A percentile compares a stretch with the other conserved stretches of the same genome.
Conservation (phyloP, 2,113 vertebrate genomes). For the Nothoprocta perdicaria region DNA sequence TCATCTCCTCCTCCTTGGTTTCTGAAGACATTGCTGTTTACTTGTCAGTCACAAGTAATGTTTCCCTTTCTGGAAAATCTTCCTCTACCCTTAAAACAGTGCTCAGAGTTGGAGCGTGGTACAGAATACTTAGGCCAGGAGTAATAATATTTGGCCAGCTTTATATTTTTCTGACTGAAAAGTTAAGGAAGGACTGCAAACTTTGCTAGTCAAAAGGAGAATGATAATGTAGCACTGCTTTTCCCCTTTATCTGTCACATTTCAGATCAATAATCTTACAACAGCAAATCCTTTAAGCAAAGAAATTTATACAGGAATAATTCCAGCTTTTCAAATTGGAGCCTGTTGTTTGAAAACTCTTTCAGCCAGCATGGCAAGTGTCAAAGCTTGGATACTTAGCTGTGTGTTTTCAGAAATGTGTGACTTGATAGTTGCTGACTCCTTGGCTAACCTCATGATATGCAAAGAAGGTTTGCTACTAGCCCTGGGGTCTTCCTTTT, state of each 20-base stretch:
- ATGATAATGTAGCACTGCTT: background rate
- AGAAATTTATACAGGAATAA: background rate
- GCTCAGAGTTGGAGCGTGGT: background rate
- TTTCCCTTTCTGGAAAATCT: background rate
- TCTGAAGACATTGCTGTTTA: background rate
- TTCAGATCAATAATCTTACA: background rate
- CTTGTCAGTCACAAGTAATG: background rate
- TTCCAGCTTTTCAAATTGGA: background rate
- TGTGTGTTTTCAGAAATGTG: background rate
- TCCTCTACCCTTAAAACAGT: background rate
- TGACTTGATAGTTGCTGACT: rapidly evolving
- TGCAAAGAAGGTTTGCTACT: background rate
- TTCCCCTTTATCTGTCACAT: background rate
- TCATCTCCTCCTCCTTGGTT: background rate
- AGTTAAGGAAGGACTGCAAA: background rate
- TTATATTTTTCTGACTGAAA: background rate
- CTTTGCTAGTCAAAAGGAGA: background rate
- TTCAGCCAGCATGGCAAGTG: background rate
- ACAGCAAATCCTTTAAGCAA: background rate
- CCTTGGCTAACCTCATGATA: background rate
- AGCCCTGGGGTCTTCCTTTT: background rate
- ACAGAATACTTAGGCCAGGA: background rate
- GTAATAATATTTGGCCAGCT: background rate
- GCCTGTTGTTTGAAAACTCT: background rate
- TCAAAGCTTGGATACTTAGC: background rate